Conservation (phyloP, 2,888 invertebrate species). For the Spilarctia lutea region DNA sequence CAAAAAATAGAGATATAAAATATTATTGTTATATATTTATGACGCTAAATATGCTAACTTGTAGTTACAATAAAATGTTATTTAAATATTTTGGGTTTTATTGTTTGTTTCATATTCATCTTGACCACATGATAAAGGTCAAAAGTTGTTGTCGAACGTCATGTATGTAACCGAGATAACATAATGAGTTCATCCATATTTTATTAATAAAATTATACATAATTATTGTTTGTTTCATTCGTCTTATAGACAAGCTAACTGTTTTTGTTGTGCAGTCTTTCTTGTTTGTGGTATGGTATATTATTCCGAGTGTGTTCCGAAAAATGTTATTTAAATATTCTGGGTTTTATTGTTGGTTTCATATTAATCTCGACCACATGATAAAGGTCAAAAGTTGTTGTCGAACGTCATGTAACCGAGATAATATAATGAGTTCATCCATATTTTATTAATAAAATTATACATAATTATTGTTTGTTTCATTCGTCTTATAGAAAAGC, state of each 20-base stretch:
- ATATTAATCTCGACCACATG: neutral
- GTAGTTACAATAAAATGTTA: constrained; percentile 79
- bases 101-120: neutral
- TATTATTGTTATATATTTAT: constrained; percentile 56
- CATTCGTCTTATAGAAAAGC: neutral
- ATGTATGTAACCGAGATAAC: neutral
- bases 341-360: constrained; percentile 6
- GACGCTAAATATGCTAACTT: constrained; percentile 58
- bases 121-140: neutral
- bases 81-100: constrained; percentile 50
- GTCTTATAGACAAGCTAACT: neutral
- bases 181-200: neutral
- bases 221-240: neutral
- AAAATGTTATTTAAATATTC: constrained; percentile 71
- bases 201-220: neutral
- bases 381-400: neutral
- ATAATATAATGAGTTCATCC: neutral
- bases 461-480: neutral
- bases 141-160: neutral
- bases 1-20: neutral
- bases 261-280: neutral
- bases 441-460: neutral
- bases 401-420: neutral
- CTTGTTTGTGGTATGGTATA: neutral
- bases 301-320: no score